Base-by-base conservation (phyloP, 2,888 invertebrate species). In the Parascotia fuliginaria region DNA sequence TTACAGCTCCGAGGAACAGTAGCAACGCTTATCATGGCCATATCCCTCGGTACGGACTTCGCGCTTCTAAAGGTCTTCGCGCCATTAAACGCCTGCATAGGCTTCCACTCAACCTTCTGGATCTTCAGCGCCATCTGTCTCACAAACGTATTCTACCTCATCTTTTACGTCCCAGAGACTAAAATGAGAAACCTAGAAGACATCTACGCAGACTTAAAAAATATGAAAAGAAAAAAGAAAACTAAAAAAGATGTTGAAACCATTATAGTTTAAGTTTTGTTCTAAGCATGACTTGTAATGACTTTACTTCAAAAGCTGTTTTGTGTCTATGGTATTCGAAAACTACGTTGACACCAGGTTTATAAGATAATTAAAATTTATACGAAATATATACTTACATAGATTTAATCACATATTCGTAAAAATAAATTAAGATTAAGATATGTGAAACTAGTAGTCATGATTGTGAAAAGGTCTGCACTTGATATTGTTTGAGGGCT, bases 151-250 rank as follows among this genome's bases (percentile, higher is more conserved):
- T 91, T 96, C 70, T 98, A 98, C 86, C 95, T 97, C 0, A 94
- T 96, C 59, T 88, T 95, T 69, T 96, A 93, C 77, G 97, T 98
- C n/a, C 98, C 98, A 1, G 98, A 99, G 87, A 99, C 98, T 0
- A 96, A 97, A 77, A 98, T 97, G 65, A 95, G 96, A 76, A 96
- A 95, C 38, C 92, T 98, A 46, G 97, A 98, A 83, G 98, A 98
- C 64, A 98, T 99, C 72, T 97, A 97, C 79, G 94, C 95, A 29
- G 95, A 96, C 70, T 92, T 97, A 74, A 94, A 95, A 63, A 95
- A 94, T 0, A 89, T 83, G 24, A 85, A 90, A 42, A 74, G 61
- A 40, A 77, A 70, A 42, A 77, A 65, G 42, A 48, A 51, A 14
- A 72, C 72, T 6, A 64, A 64, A 3, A 62, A 73, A 2, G 64